Base-by-base conservation (phyloP, 2,797 vertebrate genomes). In the Chaenodraco wilsoni region DNA sequence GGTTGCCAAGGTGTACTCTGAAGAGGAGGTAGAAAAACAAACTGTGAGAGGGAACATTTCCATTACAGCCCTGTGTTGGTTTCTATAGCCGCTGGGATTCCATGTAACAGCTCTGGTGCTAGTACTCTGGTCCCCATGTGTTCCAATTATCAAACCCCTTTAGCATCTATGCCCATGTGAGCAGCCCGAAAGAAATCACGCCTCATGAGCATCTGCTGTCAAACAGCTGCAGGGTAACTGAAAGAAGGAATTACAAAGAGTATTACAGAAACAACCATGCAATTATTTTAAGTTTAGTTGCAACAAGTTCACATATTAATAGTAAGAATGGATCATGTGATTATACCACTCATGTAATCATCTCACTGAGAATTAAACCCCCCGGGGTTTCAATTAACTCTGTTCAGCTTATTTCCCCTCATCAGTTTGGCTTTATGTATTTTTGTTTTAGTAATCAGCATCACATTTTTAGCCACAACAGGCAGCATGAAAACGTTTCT, bases 131-230 rank as follows among this genome's bases (percentile, higher is more conserved):
- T 84, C 84, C 69, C 80, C 46, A 52, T 89, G 76, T 84, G 84
- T 88, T 87, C 87, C 87, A 91, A 89, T 92, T 90, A 91, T 85
- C 84, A 85, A 78, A 57, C 69, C 72, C 84, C 81, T 74, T 71
- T 74, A 76, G 78, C 81, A 76, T 81, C 60, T 70, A 27, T 84
- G 70, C 71, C 78, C 64, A 67, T 72, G 44, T 81, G 81, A 83
- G 72, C 69, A 76, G 48, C 69, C 74, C 45, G 9, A 73, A 37
- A 75, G 65, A 76, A 74, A 79, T 78, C 69, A 70, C 67, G 58
- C 73, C 84, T 82, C 63, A 70, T 50, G 31, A 77, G 58, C 58
- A 37, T 79, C 23, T 68, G 46, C 66, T 85, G 75, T 75, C 78
- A 83, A 57, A 67, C 44, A 78, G 65, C 80, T 79, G 59, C n/a